These are phyloP conservation scores for Verasper variegatus DNA, from an alignment of 2,113 vertebrate genomes.

Conservation along the genomic window DNA sequence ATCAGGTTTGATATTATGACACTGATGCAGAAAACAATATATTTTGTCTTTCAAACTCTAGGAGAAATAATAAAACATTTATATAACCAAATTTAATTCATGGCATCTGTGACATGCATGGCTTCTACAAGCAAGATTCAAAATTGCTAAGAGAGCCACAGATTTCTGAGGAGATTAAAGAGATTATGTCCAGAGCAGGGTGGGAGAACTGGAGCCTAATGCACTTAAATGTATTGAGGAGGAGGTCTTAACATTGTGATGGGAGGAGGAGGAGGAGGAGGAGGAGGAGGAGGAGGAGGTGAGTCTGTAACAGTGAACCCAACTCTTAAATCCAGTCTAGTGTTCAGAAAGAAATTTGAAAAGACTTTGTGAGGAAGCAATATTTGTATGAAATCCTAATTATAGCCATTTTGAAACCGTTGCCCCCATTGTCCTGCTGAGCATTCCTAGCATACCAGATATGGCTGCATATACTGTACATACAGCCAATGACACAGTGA, in stretches of 20 bases:
- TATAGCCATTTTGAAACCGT: slow-evolving; percentile 42
- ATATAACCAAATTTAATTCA: background rate
- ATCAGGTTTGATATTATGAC: too few species aligned
- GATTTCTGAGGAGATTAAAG: slow-evolving; percentile 56
- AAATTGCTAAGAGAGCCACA: slow-evolving; percentile 13
- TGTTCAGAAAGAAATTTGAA: background rate
- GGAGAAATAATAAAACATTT: background rate
- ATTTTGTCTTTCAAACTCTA: background rate
- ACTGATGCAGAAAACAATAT: too few species aligned
- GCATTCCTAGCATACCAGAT: slow-evolving; percentile 55
- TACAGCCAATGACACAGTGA: slow-evolving; percentile 26
- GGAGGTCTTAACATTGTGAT: slow-evolving; percentile 15
- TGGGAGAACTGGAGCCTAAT: slow-evolving; percentile 45
- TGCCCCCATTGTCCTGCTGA: slow-evolving; percentile 53
- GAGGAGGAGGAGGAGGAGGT: background rate
- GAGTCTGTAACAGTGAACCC: background rate
- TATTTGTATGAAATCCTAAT: slow-evolving; percentile 45
- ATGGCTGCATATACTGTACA: slow-evolving; percentile 29
- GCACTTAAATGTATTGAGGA: slow-evolving; percentile 24
- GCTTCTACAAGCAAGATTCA: slow-evolving; percentile 18
- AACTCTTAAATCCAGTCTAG: background rate
- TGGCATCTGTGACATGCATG: background rate
- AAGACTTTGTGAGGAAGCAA: slow-evolving; percentile 20
- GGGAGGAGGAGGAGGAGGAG: background rate
- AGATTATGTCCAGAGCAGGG: slow-evolving; percentile 48